A percentile compares a stretch with the other conserved stretches of the same genome.
Evolutionary conservation across 1,140 invertebrate species (phyloP).

Genomic region (Procambarus virginalis): DNA sequence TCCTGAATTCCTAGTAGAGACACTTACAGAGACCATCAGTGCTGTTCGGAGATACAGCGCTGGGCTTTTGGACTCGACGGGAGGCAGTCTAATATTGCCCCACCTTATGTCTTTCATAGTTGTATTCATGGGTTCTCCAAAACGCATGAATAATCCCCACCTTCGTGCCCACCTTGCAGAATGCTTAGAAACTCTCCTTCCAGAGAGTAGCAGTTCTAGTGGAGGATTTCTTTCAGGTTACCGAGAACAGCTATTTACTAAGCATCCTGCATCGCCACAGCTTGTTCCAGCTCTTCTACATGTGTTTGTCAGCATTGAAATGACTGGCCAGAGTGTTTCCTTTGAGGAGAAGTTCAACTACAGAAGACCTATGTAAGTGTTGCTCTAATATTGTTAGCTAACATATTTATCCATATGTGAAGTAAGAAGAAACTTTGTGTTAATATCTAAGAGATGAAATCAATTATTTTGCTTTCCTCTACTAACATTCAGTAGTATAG

Average conservation of each 20-base stretch:
- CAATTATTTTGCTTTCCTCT: no score
- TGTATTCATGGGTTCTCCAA: conserved; percentile 84
- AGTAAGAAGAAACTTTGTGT: no score
- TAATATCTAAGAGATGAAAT: no score
- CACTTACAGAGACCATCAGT: conserved; percentile 86
- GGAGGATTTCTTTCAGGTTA: conserved; percentile 76
- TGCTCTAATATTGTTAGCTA: no score
- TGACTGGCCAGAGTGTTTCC: conserved; percentile 95
- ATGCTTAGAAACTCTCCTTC: conserved; percentile 87
- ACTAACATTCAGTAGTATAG: no score
- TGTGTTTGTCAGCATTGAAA: conserved; percentile 97
- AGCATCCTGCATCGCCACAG: conserved; percentile 80
- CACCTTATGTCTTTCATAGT: conserved; percentile 82
- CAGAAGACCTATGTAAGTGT: conserved; percentile 86
- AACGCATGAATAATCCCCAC: conserved; percentile 93
- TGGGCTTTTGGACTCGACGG: conserved; percentile 80
- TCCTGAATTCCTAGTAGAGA: conserved; percentile 93
- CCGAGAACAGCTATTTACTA: conserved; percentile 84
- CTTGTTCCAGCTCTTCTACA: conserved; percentile 85
- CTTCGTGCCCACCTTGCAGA: conserved; percentile 91
- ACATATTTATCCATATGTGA: no score
- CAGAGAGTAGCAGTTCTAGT: conserved; percentile 77
- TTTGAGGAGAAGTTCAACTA: conserved; percentile 99
- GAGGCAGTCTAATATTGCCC: conserved; percentile 79
- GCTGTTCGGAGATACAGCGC: conserved; percentile 82